A percentile compares a stretch with the other conserved stretches of the same genome.
These are phyloP conservation scores for Macroramphosus scolopax DNA, from an alignment of 2,797 vertebrate species.

Conservation along the genomic window DNA sequence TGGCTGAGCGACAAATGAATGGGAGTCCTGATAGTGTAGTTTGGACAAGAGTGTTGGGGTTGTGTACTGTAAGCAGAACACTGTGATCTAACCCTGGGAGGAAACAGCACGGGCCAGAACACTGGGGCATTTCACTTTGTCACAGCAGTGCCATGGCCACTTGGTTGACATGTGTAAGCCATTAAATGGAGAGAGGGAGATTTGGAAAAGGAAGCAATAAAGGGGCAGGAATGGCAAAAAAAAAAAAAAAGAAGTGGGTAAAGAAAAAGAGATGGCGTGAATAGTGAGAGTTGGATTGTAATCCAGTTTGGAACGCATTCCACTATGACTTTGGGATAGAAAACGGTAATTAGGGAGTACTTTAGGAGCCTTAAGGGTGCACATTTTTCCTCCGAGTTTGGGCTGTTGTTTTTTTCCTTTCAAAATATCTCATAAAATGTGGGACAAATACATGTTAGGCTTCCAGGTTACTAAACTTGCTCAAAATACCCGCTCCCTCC, in stretches of 20 bases:
- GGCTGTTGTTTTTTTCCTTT: conserved; percentile 55
- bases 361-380: conserved; percentile 58
- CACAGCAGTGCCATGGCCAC: conserved; percentile 48
- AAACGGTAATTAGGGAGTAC: conserved; percentile 70
- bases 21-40: conserved; percentile 40
- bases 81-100: conserved; percentile 39
- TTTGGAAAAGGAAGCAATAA: conserved; percentile 51
- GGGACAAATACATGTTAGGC: conserved; percentile 67
- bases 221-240: conserved; percentile 43
- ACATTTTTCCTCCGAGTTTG: conserved; percentile 41
- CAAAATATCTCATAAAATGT: conserved; percentile 53
- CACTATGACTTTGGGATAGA: conserved; percentile 64
- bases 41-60: conserved; percentile 62
- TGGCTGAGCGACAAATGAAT: conserved; percentile 29
- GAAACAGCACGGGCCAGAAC: conserved; percentile 33
- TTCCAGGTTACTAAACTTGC: conserved; percentile 61
- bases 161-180: conserved; percentile 65
- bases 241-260: conserved; percentile 6
- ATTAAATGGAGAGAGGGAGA: conserved; percentile 60
- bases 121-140: conserved; percentile 49
- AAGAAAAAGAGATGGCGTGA: conserved; percentile 28
- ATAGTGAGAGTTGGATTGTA: conserved; percentile 60
- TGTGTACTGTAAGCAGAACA: conserved; percentile 63
- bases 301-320: conserved; percentile 76
- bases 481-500: conserved; percentile 55